Evolutionary conservation across 1,140 invertebrate species (phyloP).

Genomic region (Stegodyphus mimosarum): DNA sequence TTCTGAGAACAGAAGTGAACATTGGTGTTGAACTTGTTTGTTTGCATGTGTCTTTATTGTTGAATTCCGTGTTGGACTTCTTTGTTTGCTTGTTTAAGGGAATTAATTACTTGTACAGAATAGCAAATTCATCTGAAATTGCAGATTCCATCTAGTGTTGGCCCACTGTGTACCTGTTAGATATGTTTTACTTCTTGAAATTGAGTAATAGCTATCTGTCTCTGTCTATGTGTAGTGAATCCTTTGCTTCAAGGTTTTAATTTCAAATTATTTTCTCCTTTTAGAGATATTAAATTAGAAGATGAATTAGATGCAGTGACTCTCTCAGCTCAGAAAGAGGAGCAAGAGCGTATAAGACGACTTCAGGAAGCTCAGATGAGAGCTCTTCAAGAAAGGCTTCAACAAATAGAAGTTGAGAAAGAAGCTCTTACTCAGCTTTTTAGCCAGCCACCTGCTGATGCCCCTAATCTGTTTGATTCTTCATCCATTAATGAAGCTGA

Average conservation of each 20-base stretch:
- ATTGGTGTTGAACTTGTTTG: too few relatives aligned
- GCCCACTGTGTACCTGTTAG: too few relatives aligned
- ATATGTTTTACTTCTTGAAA: too few relatives aligned
- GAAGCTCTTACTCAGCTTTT: conserved; percentile 55
- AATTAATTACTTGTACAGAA: too few relatives aligned
- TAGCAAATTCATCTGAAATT: too few relatives aligned
- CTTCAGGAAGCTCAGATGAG: conserved; percentile 65
- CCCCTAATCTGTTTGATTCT: conserved; percentile 66
- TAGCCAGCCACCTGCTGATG: conserved; percentile 67
- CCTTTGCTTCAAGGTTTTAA: conserved; percentile 70
- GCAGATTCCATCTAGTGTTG: too few relatives aligned
- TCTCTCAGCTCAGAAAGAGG: conserved; percentile 89
- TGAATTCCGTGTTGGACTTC: too few relatives aligned
- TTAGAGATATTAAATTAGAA: conserved; percentile 91
- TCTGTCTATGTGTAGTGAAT: too few relatives aligned
- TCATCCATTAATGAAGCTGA: conserved; percentile 49
- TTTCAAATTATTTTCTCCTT: conserved; percentile 73
- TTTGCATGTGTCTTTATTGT: too few relatives aligned
- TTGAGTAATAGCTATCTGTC: too few relatives aligned
- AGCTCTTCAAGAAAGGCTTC: conserved; percentile 59
- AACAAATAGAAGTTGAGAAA: conserved; percentile 61
- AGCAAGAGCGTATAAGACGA: conserved; percentile 79
- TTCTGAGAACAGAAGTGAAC: too few relatives aligned
- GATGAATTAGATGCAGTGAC: conserved; percentile 91
- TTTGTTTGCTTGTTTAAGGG: too few relatives aligned